phyloP scores from a whole-genome alignment of 2,888 invertebrate species.

The Euphydryas editha region DNA sequence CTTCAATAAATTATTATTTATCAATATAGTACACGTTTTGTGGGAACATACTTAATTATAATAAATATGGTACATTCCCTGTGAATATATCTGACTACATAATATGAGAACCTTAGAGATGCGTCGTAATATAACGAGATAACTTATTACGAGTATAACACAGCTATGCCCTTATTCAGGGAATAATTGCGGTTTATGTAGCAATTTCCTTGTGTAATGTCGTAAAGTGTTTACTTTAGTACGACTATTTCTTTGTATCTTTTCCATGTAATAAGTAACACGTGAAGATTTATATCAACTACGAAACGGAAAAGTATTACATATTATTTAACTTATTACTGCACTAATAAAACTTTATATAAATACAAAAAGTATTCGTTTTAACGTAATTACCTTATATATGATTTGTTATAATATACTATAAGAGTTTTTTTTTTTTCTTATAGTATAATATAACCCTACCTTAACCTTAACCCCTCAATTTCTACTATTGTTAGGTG shows the following conservation, averaged over 20 bases:
- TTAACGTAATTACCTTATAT: no score
- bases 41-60: no score
- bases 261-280: constrained; percentile 47
- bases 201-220: constrained; percentile 65
- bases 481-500: no score
- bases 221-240: constrained; percentile 76
- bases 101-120: constrained; percentile 31
- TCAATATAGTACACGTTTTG: no score
- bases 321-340: no score
- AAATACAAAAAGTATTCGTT: neutral
- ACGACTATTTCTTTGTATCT: constrained; percentile 64
- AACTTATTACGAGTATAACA: constrained; percentile 39
- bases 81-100: neutral
- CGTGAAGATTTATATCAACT: neutral
- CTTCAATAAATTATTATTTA: no score
- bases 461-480: no score
- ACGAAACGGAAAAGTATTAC: neutral
- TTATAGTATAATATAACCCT: no score
- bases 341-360: neutral
- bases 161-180: constrained; percentile 60
- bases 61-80: neutral
- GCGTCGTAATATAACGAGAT: constrained; percentile 40
- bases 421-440: no score
- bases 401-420: no score
- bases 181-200: constrained; percentile 76